A percentile compares a stretch with the other conserved stretches of the same genome.
These are phyloP conservation scores for Tragopan temminckii DNA, from an alignment of 2,797 vertebrate species.

Conservation along the genomic window DNA sequence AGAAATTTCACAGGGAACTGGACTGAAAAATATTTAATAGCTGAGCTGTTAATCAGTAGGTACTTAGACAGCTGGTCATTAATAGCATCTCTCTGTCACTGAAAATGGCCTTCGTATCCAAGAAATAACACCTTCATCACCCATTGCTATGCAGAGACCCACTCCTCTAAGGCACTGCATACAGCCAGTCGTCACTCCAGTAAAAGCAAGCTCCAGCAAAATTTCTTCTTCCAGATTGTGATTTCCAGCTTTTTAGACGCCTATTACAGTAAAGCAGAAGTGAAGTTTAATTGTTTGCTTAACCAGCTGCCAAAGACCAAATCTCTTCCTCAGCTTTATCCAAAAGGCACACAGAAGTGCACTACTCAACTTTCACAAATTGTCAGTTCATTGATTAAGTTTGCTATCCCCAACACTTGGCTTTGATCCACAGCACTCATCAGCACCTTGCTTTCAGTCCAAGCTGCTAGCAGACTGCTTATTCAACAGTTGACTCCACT, in stretches of 20 bases:
- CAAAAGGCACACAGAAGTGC: constrained; percentile 50
- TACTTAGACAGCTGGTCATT: not conserved
- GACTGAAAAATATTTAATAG: not conserved
- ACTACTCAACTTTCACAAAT: not conserved
- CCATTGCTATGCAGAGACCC: not conserved
- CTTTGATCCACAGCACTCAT: constrained; percentile 19
- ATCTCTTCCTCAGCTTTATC: constrained; percentile 33
- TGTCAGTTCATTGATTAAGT: constrained; percentile 53
- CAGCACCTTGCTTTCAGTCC: constrained; percentile 40
- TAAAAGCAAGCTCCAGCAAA: not conserved
- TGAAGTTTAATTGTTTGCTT: constrained; percentile 39
- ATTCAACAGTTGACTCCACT: constrained; percentile 35
- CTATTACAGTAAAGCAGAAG: not conserved
- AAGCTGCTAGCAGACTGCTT: constrained; percentile 42
- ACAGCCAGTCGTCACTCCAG: not conserved
- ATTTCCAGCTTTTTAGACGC: not conserved
- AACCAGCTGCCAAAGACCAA: constrained; percentile 38
- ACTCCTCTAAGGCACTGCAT: not conserved
- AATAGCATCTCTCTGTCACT: not conserved
- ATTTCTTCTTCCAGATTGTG: constrained; percentile 12
- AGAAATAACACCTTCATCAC: not conserved
- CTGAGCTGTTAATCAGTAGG: not conserved
- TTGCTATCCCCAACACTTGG: constrained; percentile 39
- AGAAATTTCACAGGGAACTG: not conserved
- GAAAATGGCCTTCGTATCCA: not conserved